Base-by-base conservation (phyloP, 2,113 vertebrate genomes). In the Phodopus roborovskii region DNA sequence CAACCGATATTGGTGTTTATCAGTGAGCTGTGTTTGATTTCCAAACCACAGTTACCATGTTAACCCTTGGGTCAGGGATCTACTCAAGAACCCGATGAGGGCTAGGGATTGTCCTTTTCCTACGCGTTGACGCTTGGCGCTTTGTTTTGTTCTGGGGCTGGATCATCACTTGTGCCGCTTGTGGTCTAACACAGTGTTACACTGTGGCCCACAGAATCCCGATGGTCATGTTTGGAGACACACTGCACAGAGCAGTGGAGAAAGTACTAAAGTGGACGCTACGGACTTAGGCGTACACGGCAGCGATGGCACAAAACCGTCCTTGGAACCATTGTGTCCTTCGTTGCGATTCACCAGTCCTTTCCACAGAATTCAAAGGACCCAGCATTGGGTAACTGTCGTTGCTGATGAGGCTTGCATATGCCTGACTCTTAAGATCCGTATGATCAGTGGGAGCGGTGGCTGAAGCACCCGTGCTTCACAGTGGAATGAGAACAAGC, bases 61-160 rank as follows among this genome's bases (percentile, higher is more conserved):
- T 93, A 91, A 84, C 1, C 22, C 75, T 78, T 87, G 45, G 30
- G 4, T 87, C 68, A 93, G 33, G 45, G 87, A 53, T 91, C 53
- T 93, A 77, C 84, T 19, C 62, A 70, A 93, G 84, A 95, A 91
- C 79, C 73, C 82, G 16, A 77, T 86, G 33, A 86, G 82, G 90
- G 17, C 20, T 39, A 82, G 13, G 9, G 13, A 82, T 95, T 86
- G 28, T 81, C 50, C 26, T 56, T 16, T 0, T 39, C 48, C 33
- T 3, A 20, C 9, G 17, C 85, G 58, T 19, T 85, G 28, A 81
- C 15, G 78, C 12, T 88, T 96, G 26, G 7, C 78, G 42, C 64
- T 73, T 78, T 58, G 4, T 78, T 83, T 94, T 90, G 45, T 39
- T 87, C 22, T 91, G 79, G 71, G 45, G 74, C 79, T 62, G 66